phyloP scores from a whole-genome alignment of 2,113 vertebrate genomes.

The Cranoglanis bouderius region DNA sequence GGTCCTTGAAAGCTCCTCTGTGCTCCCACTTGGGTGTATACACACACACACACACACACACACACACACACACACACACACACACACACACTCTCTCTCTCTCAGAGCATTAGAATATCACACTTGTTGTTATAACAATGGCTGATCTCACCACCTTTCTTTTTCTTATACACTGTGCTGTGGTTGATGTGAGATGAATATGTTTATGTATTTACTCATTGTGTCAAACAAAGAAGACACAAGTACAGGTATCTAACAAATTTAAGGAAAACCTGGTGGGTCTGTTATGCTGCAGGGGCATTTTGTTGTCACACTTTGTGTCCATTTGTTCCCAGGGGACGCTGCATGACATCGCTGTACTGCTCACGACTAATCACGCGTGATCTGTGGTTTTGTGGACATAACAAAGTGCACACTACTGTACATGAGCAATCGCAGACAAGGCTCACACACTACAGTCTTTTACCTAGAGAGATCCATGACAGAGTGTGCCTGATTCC shows the following conservation, averaged over 20 bases:
- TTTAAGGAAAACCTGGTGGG: not conserved
- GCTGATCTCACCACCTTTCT: not conserved
- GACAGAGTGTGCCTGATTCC: not conserved
- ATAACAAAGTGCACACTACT: not conserved
- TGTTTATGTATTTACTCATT: not conserved
- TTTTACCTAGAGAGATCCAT: not conserved
- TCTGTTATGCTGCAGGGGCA: not conserved
- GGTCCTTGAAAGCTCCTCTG: constrained; percentile 35
- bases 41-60: not conserved
- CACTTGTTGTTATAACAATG: not conserved
- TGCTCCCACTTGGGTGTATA: not conserved
- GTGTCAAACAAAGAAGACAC: not conserved
- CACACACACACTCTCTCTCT: not conserved
- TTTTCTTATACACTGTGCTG: not conserved
- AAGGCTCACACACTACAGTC: not conserved
- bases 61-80: not conserved
- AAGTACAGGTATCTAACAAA: not conserved
- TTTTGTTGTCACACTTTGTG: not conserved
- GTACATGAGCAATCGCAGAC: not conserved
- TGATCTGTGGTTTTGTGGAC: not conserved
- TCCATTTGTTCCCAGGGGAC: not conserved
- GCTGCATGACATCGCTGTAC: not conserved
- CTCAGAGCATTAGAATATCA: not conserved
- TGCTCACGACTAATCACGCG: not conserved
- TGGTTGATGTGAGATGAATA: not conserved